Conservation (phyloP, 2,113 vertebrate genomes). For the Caranx ignobilis region DNA sequence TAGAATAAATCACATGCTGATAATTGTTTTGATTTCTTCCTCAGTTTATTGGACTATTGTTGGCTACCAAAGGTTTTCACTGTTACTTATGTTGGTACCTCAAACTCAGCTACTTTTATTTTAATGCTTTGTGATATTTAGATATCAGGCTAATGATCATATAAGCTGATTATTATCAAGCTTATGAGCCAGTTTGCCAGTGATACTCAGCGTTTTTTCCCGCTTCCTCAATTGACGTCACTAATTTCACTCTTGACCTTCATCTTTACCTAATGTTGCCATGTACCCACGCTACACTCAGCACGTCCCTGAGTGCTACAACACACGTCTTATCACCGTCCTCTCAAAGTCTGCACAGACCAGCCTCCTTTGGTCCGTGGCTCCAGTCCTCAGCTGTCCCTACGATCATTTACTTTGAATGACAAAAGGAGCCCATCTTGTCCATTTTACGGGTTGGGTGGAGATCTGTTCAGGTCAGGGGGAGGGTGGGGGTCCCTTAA, state of each 20-base stretch:
- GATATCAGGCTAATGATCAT: not conserved
- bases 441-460: conserved; percentile 61
- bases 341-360: conserved; percentile 19
- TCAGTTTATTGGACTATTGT: not conserved
- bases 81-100: not conserved
- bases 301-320: not conserved
- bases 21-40: conserved; percentile 7
- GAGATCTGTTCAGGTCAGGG: conserved; percentile 50
- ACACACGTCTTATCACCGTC: conserved; percentile 26
- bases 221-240: not conserved
- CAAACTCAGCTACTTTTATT: not conserved
- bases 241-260: conserved; percentile 3
- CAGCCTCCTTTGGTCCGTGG: conserved; percentile 5
- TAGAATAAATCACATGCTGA: not conserved
- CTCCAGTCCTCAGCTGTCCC: conserved; percentile 57
- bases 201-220: not conserved
- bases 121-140: not conserved
- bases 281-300: not conserved
- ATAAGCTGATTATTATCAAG: not conserved
- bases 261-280: not conserved
- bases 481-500: conserved; percentile 43
- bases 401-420: conserved; percentile 71
- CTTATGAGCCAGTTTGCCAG: not conserved
- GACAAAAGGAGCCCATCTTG: conserved; percentile 77
- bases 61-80: not conserved